Percentiles rank a stretch among this genome's conserved stretches.
phyloP scores from a whole-genome alignment of 2,113 vertebrate genomes.

The Myrmecophaga tridactyla region DNA sequence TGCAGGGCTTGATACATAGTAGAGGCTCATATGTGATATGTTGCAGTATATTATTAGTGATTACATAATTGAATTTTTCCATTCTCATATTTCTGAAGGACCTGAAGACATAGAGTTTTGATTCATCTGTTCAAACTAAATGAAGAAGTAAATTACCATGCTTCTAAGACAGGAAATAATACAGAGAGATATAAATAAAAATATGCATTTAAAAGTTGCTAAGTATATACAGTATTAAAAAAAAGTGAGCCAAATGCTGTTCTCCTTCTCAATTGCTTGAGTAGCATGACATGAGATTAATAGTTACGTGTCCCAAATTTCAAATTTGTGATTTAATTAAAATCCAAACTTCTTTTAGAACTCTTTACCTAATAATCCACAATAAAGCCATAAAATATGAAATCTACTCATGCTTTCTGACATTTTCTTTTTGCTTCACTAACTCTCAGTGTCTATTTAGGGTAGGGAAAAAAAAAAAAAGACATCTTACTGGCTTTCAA shows the following conservation, averaged over 20 bases:
- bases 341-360: background rate
- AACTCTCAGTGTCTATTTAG: background rate
- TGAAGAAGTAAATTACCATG: background rate
- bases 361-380: background rate
- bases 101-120: background rate
- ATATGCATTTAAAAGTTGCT: background rate
- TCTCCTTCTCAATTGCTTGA: constrained; percentile 1
- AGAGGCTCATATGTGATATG: background rate
- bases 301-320: background rate
- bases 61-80: background rate
- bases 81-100: background rate
- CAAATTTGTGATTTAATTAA: background rate
- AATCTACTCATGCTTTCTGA: background rate
- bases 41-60: background rate
- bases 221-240: too few species aligned
- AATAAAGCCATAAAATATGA: background rate
- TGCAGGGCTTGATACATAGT: background rate
- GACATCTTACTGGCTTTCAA: background rate
- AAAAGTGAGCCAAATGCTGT: background rate
- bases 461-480: background rate
- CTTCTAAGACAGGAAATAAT: background rate
- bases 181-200: background rate
- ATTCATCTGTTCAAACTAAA: constrained; percentile 28
- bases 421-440: background rate
- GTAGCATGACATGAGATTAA: background rate